phyloP scores from a whole-genome alignment of 1,140 invertebrate genomes.

The Magallana angulata region DNA sequence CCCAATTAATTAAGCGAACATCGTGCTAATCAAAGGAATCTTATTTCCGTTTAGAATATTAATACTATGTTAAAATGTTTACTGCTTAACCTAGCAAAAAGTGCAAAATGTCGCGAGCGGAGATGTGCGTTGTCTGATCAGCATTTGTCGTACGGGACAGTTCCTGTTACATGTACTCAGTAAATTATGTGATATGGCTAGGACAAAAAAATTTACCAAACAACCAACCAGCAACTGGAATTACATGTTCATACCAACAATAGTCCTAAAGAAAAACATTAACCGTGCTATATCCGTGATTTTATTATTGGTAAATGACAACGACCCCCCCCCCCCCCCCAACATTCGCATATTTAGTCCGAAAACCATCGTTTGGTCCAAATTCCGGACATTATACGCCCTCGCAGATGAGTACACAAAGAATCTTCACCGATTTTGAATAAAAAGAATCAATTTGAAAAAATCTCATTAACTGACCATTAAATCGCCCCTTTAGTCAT shows the following conservation, averaged over 20 bases:
- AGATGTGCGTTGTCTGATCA: neutral
- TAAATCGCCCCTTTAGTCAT: neutral
- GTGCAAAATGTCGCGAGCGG: neutral
- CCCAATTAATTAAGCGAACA: no score
- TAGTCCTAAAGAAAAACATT: neutral
- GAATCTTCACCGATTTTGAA: neutral
- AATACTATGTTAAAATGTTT: neutral
- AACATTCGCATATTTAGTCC: neutral
- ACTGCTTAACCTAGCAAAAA: neutral
- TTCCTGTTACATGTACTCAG: neutral
- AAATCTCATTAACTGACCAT: conserved; percentile 9
- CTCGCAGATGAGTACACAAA: neutral
- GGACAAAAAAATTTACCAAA: no score
- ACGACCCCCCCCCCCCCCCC: neutral
- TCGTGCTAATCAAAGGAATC: neutral
- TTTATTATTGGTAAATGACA: neutral
- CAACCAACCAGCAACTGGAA: no score
- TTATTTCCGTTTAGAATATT: conserved; percentile 6
- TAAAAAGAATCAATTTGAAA: neutral
- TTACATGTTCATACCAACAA: no score
- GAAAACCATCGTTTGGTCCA: neutral
- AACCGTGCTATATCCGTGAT: neutral
- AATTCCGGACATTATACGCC: conserved; percentile 9
- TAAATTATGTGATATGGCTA: neutral
- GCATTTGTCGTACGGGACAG: neutral